phyloP scores from a whole-genome alignment of 2,888 invertebrate genomes.

The Acanthoscelides obtectus region DNA sequence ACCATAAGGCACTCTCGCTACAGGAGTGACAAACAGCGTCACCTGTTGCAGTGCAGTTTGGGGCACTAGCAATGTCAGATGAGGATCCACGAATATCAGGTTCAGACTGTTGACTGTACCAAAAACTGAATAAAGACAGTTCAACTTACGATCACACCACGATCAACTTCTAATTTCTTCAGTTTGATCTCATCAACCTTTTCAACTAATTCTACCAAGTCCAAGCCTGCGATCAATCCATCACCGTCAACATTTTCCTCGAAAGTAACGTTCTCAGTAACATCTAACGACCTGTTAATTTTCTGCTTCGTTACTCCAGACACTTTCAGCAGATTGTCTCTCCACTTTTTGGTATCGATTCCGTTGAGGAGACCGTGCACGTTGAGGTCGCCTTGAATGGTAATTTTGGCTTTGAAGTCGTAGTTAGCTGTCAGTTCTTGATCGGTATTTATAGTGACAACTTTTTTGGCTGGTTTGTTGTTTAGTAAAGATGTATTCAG shows the following conservation, averaged over 20 bases:
- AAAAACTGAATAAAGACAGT: background rate
- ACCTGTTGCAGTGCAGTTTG: too few relatives aligned
- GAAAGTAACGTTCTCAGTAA: slow-evolving; percentile 43
- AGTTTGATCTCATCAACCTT: slow-evolving; percentile 32
- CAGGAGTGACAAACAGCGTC: too few relatives aligned
- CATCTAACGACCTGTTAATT: slow-evolving; percentile 50
- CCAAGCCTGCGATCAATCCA: slow-evolving; percentile 35
- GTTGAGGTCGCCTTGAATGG: slow-evolving; percentile 29
- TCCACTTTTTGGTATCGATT: slow-evolving; percentile 49
- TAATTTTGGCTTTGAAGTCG: slow-evolving; percentile 35
- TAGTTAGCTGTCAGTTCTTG: slow-evolving; percentile 39
- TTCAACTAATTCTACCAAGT: slow-evolving; percentile 35
- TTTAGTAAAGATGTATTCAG: slow-evolving; percentile 36
- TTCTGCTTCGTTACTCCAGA: slow-evolving; percentile 39
- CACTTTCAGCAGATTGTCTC: slow-evolving; percentile 40
- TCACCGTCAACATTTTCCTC: slow-evolving; percentile 32
- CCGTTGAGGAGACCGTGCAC: slow-evolving; percentile 37
- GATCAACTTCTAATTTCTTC: slow-evolving; percentile 30
- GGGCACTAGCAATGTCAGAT: too few relatives aligned
- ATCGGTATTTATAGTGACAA: slow-evolving; percentile 44
- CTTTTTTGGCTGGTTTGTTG: slow-evolving; percentile 38
- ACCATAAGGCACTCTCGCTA: too few relatives aligned
- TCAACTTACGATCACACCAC: slow-evolving; percentile 32
- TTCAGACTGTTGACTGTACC: background rate
- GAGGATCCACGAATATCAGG: too few relatives aligned